phyloP scores from a whole-genome alignment of 2,888 invertebrate genomes.

The Scaptomyza caliginosa region DNA sequence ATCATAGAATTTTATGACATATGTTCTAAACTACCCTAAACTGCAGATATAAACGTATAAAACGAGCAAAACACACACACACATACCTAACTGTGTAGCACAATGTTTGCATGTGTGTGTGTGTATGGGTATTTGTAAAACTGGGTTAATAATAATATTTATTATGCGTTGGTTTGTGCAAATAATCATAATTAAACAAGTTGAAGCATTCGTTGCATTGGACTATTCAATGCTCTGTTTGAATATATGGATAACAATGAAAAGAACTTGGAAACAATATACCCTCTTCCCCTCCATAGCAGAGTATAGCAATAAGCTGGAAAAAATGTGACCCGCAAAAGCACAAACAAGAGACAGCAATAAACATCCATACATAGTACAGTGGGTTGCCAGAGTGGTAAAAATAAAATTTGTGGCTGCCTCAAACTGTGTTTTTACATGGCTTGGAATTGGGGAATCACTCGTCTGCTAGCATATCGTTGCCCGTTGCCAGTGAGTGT shows the following conservation, averaged over 20 bases:
- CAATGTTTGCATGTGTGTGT: neutral
- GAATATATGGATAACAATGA: neutral
- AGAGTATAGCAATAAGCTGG: neutral
- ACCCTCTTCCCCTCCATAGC: neutral
- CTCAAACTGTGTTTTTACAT: neutral
- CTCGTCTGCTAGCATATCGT: too few relatives aligned
- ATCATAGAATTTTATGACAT: conserved; percentile 50
- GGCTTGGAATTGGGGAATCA: neutral
- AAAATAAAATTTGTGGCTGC: neutral
- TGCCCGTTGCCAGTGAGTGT: neutral
- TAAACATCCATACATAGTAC: neutral
- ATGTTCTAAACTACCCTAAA: conserved; percentile 55
- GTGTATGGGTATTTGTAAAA: conserved; percentile 29
- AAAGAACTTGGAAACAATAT: neutral
- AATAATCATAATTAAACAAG: conserved; percentile 69
- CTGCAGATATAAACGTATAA: conserved; percentile 21
- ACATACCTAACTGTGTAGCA: neutral
- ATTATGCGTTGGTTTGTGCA: conserved; percentile 69
- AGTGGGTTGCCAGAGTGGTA: neutral
- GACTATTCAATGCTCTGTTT: neutral
- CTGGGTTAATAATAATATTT: conserved; percentile 75
- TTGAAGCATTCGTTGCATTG: neutral
- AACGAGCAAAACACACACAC: conserved; percentile 4
- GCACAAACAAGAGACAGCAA: neutral
- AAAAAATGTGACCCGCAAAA: neutral